A percentile compares a stretch with the other conserved stretches of the same genome.
Evolutionary conservation across 2,888 invertebrate genomes (phyloP).

Genomic region (Miltochrista miniata): DNA sequence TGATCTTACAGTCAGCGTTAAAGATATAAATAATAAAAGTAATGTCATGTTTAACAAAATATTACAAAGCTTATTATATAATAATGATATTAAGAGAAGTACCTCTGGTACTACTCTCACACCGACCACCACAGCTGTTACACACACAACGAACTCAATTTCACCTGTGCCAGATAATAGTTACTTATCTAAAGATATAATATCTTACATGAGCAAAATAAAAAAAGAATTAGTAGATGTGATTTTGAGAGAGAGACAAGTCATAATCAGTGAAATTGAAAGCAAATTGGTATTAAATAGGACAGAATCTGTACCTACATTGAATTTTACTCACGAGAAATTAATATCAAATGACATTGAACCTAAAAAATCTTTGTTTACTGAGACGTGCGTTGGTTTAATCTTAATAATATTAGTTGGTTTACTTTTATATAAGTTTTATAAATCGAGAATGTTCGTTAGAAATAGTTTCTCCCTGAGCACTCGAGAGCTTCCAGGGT

Average conservation of each 20-base stretch:
- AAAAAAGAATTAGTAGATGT: conserved; percentile 40
- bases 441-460: conserved; percentile 43
- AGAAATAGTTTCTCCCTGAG: conserved; percentile 42
- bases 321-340: conserved; percentile 31
- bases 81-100: background rate
- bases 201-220: conserved; percentile 37
- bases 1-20: conserved; percentile 19
- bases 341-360: conserved; percentile 21
- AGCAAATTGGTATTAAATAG: conserved; percentile 28
- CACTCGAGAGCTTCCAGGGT: conserved; percentile 45
- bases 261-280: conserved; percentile 38
- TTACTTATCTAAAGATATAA: conserved; percentile 35
- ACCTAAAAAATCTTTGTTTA: conserved; percentile 32
- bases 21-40: conserved; percentile 19
- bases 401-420: conserved; percentile 47
- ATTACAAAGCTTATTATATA: conserved; percentile 10
- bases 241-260: conserved; percentile 38
- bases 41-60: conserved; percentile 22
- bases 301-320: conserved; percentile 7
- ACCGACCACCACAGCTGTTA: background rate
- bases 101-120: background rate
- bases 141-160: background rate
- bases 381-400: conserved; percentile 45
- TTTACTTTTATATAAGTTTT: conserved; percentile 44
- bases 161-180: background rate